phyloP scores from a whole-genome alignment of 2,888 invertebrate species.

The Nymphalis polychloros region DNA sequence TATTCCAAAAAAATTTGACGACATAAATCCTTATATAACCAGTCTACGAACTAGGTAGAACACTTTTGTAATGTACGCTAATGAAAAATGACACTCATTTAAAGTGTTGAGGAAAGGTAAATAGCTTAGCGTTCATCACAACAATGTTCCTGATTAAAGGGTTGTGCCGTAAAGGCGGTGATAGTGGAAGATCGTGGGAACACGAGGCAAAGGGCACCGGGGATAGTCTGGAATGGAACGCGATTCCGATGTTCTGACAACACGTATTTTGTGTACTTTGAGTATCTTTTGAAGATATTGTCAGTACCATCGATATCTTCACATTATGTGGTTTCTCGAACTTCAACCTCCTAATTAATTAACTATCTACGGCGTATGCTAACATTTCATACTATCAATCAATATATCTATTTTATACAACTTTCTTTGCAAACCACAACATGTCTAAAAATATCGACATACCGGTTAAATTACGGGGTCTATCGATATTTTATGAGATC shows the following conservation, averaged over 20 bases:
- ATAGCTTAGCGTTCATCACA: slow-evolving; percentile 55
- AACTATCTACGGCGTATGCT: slow-evolving; percentile 35
- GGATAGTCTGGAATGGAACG: slow-evolving; percentile 54
- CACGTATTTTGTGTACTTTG: slow-evolving; percentile 38
- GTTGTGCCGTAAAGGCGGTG: slow-evolving; percentile 66
- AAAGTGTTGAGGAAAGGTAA: slow-evolving; percentile 42
- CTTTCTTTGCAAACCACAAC: slow-evolving; percentile 28
- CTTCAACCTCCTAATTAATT: slow-evolving; percentile 32
- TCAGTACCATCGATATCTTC: slow-evolving; percentile 47
- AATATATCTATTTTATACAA: slow-evolving; percentile 29
- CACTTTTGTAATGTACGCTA: slow-evolving; percentile 59
- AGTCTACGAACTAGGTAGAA: slow-evolving; percentile 51
- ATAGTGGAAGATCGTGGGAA: slow-evolving; percentile 74
- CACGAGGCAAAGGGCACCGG: slow-evolving; percentile 72
- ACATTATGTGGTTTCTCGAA: slow-evolving; percentile 39
- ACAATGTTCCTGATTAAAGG: slow-evolving; percentile 57
- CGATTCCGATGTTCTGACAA: slow-evolving; percentile 47
- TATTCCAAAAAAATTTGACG: slow-evolving; percentile 11
- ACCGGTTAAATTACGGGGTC: slow-evolving; percentile 43
- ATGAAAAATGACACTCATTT: slow-evolving; percentile 32
- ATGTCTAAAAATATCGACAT: slow-evolving; percentile 40
- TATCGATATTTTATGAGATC: slow-evolving; percentile 49
- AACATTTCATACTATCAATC: slow-evolving; percentile 36
- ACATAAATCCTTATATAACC: slow-evolving; percentile 44
- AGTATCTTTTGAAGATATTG: slow-evolving; percentile 43